Conservation (phyloP, 2,113 vertebrate genomes). For the Otocyon megalotis region DNA sequence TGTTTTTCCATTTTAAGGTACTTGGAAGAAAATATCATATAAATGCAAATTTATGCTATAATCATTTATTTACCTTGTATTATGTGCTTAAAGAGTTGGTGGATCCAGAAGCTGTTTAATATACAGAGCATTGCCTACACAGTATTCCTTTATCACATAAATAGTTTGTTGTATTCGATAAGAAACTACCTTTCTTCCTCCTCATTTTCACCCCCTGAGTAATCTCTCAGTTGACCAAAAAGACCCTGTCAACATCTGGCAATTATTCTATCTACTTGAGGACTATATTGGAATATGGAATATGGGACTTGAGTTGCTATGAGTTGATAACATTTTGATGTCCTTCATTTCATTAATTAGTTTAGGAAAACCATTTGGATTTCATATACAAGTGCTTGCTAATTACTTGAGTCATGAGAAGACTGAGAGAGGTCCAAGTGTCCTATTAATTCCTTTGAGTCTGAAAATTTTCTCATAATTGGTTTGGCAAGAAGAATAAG, state of each 20-base stretch:
- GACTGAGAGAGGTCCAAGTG: conserved; percentile 83
- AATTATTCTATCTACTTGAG: not conserved
- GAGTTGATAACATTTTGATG: conserved; percentile 81
- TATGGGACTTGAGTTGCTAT: not conserved
- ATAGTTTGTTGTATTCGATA: not conserved
- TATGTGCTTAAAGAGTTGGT: conserved; percentile 30
- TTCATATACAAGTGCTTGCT: conserved; percentile 75
- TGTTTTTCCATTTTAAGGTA: conserved; percentile 56
- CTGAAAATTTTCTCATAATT: conserved; percentile 86
- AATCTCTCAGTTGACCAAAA: conserved; percentile 21
- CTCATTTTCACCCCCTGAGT: not conserved
- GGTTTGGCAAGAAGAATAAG: conserved; percentile 86
- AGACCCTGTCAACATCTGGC: conserved; percentile 48
- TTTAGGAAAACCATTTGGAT: conserved; percentile 83
- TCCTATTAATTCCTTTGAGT: conserved; percentile 86
- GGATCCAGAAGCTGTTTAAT: not conserved
- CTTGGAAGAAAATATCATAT: conserved; percentile 65
- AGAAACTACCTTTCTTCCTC: not conserved
- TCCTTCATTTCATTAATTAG: conserved; percentile 81
- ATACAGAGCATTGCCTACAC: conserved; percentile 5
- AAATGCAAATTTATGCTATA: conserved; percentile 75
- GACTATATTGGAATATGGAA: not conserved
- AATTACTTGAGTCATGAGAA: conserved; percentile 85
- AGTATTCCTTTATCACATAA: not conserved
- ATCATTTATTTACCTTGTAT: conserved; percentile 59